Conservation (phyloP, 1,140 invertebrate species). For the Aphidius gifuensis region DNA sequence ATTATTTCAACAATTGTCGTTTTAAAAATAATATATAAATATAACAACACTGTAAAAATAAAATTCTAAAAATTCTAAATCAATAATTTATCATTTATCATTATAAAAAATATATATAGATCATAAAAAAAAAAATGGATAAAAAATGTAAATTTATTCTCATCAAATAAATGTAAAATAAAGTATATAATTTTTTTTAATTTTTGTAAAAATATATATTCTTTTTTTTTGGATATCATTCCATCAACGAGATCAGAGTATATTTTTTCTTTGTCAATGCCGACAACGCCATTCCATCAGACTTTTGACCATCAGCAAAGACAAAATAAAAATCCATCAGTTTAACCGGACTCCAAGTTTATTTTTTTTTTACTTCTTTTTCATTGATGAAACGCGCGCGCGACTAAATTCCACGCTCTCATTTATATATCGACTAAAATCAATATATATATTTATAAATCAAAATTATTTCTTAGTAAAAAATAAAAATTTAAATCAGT, state of each 20-base stretch:
- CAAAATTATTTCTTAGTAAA: constrained; percentile 21
- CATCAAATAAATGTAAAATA: too few relatives aligned
- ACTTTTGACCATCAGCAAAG: constrained; percentile 4
- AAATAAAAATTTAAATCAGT: too few relatives aligned
- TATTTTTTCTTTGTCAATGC: constrained; percentile 6
- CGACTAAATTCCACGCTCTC: constrained; percentile 22
- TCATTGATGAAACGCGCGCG: constrained; percentile 1
- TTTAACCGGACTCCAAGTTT: too few relatives aligned
- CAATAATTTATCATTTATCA: too few relatives aligned
- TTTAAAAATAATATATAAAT: not conserved
- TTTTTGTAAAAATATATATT: too few relatives aligned
- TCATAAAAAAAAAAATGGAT: too few relatives aligned
- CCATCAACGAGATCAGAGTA: too few relatives aligned
- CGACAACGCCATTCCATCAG: not conserved
- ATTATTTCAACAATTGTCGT: constrained; percentile 42
- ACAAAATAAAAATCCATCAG: not conserved
- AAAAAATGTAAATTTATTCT: too few relatives aligned
- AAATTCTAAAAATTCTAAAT: too few relatives aligned
- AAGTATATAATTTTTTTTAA: too few relatives aligned
- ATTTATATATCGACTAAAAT: constrained; percentile 22
- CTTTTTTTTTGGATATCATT: too few relatives aligned
- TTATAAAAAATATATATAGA: too few relatives aligned
- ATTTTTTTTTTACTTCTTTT: constrained; percentile 8
- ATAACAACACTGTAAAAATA: constrained; percentile 5
- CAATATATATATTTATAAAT: constrained; percentile 19